Evolutionary conservation across 2,113 vertebrate species (phyloP).

Genomic region (Progne subis): DNA sequence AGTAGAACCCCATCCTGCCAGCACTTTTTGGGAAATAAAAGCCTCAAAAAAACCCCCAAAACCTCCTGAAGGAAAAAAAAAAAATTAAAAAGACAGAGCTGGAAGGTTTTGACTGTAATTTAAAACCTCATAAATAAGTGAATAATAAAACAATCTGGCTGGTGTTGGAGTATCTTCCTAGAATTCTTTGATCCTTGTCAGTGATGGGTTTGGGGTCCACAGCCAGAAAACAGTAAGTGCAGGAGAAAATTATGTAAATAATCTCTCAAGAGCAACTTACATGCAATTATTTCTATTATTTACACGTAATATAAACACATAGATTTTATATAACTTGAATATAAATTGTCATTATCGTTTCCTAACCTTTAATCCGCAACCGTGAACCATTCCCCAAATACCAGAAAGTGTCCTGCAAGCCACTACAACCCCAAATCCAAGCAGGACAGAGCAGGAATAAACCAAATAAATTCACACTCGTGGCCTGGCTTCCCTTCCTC

Average conservation of each 20-base stretch:
- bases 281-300: not conserved
- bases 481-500: not conserved
- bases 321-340: not conserved
- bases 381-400: not conserved
- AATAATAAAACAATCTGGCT: not conserved
- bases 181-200: not conserved
- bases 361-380: not conserved
- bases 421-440: not conserved
- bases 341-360: not conserved
- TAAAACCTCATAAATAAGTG: slow-evolving; percentile 7
- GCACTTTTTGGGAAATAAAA: not conserved
- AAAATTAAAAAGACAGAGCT: not conserved
- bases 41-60: not conserved
- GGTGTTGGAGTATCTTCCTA: not conserved
- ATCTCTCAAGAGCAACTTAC: not conserved
- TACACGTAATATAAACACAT: not conserved
- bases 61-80: not conserved
- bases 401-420: not conserved
- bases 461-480: not conserved
- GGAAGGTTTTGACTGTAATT: not conserved
- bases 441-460: not conserved
- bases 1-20: not conserved
- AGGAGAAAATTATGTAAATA: not conserved
- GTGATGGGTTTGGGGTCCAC: not conserved
- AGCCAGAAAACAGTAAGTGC: not conserved